Conservation (phyloP, 2,888 invertebrate genomes). For the Macaria liturata region DNA sequence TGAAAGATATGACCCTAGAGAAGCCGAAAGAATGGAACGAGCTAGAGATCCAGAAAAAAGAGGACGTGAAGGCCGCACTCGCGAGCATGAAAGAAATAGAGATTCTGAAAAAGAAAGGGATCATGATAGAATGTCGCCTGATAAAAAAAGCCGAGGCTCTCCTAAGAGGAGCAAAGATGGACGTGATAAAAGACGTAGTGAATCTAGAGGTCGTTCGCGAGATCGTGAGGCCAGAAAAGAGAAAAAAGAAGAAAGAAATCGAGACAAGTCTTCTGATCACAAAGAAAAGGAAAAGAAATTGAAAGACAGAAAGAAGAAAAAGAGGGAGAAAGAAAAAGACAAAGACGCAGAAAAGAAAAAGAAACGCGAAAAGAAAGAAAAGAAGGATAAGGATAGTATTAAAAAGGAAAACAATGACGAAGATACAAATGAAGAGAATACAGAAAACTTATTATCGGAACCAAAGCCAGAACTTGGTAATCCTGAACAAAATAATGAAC, state of each 20-base stretch:
- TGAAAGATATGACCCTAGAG: constrained; percentile 70
- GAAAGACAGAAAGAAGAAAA: constrained; percentile 78
- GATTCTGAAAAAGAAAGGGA: constrained; percentile 74
- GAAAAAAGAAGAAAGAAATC: constrained; percentile 76
- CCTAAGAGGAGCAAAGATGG: constrained; percentile 68
- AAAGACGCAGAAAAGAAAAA: constrained; percentile 79
- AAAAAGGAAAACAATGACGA: constrained; percentile 55
- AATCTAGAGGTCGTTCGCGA: constrained; percentile 73
- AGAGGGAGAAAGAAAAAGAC: constrained; percentile 82
- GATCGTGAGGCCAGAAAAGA: constrained; percentile 81
- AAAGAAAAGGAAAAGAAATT: constrained; percentile 84
- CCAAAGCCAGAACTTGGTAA: constrained; percentile 4
- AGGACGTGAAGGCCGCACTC: constrained; percentile 44
- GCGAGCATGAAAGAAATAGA: constrained; percentile 59
- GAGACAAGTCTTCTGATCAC: constrained; percentile 72
- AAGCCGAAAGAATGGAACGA: constrained; percentile 67
- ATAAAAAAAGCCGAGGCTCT: constrained; percentile 63
- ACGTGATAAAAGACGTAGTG: constrained; percentile 72
- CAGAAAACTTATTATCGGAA: constrained; percentile 6
- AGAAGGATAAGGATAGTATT: constrained; percentile 75
- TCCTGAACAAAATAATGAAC: constrained; percentile 22
- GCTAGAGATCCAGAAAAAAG: constrained; percentile 50
- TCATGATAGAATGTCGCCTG: constrained; percentile 68
- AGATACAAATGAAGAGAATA: constrained; percentile 38
- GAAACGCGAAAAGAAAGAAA: constrained; percentile 79